Percentiles rank a stretch among this genome's conserved stretches.
phyloP scores from a whole-genome alignment of 2,888 invertebrate genomes.

The Geophilus truncorum region DNA sequence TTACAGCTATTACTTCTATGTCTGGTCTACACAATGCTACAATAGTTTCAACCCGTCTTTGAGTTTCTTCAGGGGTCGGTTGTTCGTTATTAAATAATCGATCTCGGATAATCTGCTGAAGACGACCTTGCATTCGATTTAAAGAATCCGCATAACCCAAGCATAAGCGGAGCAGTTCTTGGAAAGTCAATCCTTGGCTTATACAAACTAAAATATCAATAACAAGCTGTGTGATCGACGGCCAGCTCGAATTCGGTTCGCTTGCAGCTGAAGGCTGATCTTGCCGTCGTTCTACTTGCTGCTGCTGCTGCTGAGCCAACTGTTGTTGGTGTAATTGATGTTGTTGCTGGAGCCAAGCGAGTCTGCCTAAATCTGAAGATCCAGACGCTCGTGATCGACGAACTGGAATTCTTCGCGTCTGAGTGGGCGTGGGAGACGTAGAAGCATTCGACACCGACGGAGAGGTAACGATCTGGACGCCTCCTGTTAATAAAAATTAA shows the following conservation, averaged over 20 bases:
- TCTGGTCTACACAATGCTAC: background rate
- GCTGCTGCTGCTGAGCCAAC: background rate
- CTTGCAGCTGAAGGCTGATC: background rate
- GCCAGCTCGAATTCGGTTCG: background rate
- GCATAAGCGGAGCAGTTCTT: slow-evolving; percentile 49
- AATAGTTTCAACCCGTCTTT: slow-evolving; percentile 49
- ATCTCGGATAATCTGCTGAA: slow-evolving; percentile 52
- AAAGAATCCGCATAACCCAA: slow-evolving; percentile 50
- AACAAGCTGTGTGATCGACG: slow-evolving; percentile 42
- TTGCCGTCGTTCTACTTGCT: background rate
- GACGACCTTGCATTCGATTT: slow-evolving; percentile 50
- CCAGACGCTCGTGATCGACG: background rate
- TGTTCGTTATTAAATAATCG: slow-evolving; percentile 50
- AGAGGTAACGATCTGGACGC: background rate
- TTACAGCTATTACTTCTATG: slow-evolving; percentile 51
- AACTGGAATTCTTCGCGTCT: background rate
- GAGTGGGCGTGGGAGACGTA: background rate
- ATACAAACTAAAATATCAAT: slow-evolving; percentile 45
- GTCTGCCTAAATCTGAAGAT: background rate
- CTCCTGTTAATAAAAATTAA: background rate
- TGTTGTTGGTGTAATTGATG: background rate
- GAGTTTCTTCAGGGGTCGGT: slow-evolving; percentile 49
- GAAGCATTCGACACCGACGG: background rate
- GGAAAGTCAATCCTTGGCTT: slow-evolving; percentile 47
- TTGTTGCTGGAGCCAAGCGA: background rate